Evolutionary conservation across 37 sponge, comb jelly and placozoan species (phyloP).

Genomic region (Cladorhizidae sp.): DNA sequence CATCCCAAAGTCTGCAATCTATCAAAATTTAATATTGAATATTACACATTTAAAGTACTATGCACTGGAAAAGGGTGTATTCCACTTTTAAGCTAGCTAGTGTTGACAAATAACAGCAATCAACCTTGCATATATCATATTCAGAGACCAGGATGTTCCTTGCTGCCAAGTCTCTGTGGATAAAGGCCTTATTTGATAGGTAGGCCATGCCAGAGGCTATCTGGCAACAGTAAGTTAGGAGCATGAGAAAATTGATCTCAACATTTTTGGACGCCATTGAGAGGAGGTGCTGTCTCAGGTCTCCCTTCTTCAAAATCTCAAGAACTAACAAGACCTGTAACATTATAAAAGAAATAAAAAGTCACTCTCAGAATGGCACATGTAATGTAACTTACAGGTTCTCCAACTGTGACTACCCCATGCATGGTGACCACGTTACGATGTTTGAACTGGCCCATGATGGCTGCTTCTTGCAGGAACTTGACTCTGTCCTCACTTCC

Average conservation of each 20-base stretch:
- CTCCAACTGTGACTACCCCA: constrained; percentile 14
- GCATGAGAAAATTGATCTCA: neutral
- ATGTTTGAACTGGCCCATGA: constrained; percentile 22
- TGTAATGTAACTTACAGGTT: neutral
- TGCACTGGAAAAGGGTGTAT: no score
- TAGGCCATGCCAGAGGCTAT: constrained; percentile 22
- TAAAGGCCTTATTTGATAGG: constrained; percentile 9
- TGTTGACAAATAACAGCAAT: no score
- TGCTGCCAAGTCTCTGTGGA: constrained; percentile 27
- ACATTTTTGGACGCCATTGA: neutral
- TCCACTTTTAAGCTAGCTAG: no score
- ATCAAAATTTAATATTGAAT: neutral
- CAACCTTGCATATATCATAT: constrained; percentile 10
- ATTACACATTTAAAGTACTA: no score
- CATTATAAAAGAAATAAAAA: neutral
- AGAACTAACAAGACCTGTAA: constrained; percentile 6
- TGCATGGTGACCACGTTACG: constrained; percentile 17
- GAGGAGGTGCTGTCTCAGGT: constrained; percentile 3
- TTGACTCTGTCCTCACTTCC: constrained; percentile 15
- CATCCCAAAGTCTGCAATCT: constrained; percentile 25
- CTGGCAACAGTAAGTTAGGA: constrained; percentile 9
- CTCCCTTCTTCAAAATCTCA: constrained; percentile 8
- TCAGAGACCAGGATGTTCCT: constrained; percentile 24
- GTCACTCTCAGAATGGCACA: neutral
- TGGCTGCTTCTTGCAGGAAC: constrained; percentile 29